Conservation (phyloP, 2,113 vertebrate species). For the Elephas maximus region DNA sequence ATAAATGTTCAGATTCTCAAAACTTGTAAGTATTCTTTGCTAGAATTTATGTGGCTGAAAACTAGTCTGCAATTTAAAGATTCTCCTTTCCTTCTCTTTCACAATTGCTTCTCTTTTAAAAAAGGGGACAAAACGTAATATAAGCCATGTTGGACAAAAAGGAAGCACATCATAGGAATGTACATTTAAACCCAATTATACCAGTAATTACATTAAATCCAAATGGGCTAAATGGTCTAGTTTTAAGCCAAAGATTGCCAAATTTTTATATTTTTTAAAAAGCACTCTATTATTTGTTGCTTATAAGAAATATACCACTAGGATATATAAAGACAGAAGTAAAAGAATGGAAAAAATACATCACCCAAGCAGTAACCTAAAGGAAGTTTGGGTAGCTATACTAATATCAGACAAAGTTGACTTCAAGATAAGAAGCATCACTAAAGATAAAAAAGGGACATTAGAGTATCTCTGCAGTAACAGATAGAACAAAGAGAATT, state of each 20-base stretch:
- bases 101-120: background rate
- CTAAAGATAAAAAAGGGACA: background rate
- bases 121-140: background rate
- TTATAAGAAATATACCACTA: background rate
- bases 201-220: background rate
- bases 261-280: background rate
- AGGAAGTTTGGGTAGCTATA: background rate
- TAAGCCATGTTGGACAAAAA: background rate
- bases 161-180: background rate
- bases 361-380: background rate
- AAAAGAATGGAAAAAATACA: background rate
- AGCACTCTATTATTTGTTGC: background rate
- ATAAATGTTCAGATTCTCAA: slow-evolving; percentile 11
- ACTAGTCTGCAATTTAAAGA: background rate
- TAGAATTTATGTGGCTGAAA: slow-evolving; percentile 35
- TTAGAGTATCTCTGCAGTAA: background rate
- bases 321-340: background rate
- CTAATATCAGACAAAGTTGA: background rate
- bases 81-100: background rate
- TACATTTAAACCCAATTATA: slow-evolving; percentile 16
- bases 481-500: background rate
- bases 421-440: background rate
- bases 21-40: background rate
- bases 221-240: background rate
- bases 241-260: background rate